A percentile compares a stretch with the other conserved stretches of the same genome.
Conservation (phyloP, 2,797 vertebrate genomes). For the Chelmon rostratus region DNA sequence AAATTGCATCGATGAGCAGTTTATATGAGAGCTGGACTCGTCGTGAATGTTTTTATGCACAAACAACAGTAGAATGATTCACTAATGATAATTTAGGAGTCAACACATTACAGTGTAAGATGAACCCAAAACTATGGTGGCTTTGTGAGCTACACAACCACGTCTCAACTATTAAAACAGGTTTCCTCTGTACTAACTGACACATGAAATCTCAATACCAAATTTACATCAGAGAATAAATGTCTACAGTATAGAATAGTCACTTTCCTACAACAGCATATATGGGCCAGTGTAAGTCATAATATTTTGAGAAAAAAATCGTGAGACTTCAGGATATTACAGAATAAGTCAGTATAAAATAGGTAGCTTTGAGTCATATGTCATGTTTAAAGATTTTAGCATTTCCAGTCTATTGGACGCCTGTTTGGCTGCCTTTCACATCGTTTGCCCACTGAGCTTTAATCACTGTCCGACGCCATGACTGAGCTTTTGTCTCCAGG, state of each 20-base stretch:
- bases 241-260: background rate
- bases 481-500: background rate
- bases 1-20: constrained; percentile 48
- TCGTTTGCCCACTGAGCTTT: background rate
- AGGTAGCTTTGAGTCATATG: background rate
- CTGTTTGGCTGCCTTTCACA: background rate
- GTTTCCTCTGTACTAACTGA: constrained; percentile 35
- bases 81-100: constrained; percentile 32
- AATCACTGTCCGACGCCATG: too few relatives aligned
- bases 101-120: constrained; percentile 37
- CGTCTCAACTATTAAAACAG: constrained; percentile 17
- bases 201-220: constrained; percentile 19
- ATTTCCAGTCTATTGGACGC: background rate
- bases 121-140: constrained; percentile 29
- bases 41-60: constrained; percentile 14
- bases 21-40: background rate
- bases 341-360: too few relatives aligned
- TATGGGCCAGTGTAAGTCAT: background rate
- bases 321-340: too few relatives aligned
- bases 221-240: constrained; percentile 8
- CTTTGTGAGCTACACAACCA: constrained; percentile 13
- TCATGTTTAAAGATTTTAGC: background rate
- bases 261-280: background rate
- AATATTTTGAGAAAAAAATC: background rate
- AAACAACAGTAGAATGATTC: constrained; percentile 29